Evolutionary conservation across 2,113 vertebrate species (phyloP).

Genomic region (Donacobius atricapilla): DNA sequence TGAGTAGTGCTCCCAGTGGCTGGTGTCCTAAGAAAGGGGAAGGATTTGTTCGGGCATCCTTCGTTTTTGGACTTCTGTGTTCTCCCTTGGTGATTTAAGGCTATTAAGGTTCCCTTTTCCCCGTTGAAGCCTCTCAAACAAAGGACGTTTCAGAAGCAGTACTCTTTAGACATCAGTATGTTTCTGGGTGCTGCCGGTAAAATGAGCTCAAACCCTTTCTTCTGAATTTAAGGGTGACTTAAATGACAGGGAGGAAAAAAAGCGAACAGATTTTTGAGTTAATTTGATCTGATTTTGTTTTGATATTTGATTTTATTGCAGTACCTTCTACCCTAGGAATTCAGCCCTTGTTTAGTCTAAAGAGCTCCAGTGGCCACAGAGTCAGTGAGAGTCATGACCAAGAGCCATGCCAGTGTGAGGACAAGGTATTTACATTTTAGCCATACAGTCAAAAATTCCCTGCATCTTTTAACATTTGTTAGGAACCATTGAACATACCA

Average conservation of each 20-base stretch:
- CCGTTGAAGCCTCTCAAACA: not conserved
- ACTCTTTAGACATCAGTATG: not conserved
- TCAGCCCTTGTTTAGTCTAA: slow-evolving; percentile 43
- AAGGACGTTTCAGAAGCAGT: not conserved
- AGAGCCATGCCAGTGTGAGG: not conserved
- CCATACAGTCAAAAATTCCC: not conserved
- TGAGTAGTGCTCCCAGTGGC: not conserved
- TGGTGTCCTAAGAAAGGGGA: not conserved
- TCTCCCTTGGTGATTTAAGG: not conserved
- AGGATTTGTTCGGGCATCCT: not conserved
- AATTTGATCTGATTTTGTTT: slow-evolving; percentile 48
- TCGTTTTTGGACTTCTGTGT: not conserved
- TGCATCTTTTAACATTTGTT: not conserved
- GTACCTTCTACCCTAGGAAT: not conserved
- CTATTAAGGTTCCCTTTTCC: not conserved
- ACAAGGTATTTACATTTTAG: not conserved
- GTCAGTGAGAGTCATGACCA: not conserved
- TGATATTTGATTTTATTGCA: slow-evolving; percentile 31
- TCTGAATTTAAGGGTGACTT: not conserved
- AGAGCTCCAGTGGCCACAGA: not conserved
- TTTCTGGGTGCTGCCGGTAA: not conserved
- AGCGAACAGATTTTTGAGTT: not conserved
- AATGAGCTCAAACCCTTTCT: not conserved
- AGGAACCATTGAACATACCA: not conserved
- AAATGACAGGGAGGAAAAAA: not conserved